Conservation (phyloP, 37 sponge, comb jelly and placozoan species). For the Diacarnus erythraeanus region DNA sequence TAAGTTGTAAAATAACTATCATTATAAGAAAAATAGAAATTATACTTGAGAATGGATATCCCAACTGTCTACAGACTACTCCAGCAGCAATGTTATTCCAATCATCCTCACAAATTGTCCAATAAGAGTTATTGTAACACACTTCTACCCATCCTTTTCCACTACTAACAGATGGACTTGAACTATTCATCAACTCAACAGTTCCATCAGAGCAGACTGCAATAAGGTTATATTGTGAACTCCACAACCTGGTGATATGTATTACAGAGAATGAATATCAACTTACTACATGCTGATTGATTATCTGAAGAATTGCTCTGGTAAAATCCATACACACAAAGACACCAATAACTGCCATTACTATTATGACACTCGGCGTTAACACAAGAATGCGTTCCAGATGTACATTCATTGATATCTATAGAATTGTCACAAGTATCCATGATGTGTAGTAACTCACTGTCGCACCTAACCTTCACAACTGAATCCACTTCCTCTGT, state of each 20-base stretch:
- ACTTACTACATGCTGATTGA: too few relatives aligned
- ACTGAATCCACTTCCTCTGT: background rate
- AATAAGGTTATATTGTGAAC: background rate
- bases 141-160: constrained; percentile 29
- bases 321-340: constrained; percentile 3
- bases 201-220: constrained; percentile 26
- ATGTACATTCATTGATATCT: background rate
- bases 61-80: constrained; percentile 34
- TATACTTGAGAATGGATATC: too few relatives aligned
- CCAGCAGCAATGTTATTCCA: constrained; percentile 27
- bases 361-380: constrained; percentile 29
- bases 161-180: background rate
- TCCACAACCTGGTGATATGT: background rate
- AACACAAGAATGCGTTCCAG: background rate
- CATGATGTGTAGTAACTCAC: too few relatives aligned
- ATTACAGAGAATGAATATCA: background rate
- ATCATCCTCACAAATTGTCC: constrained; percentile 24
- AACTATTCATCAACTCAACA: constrained; percentile 18
- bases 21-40: constrained; percentile 7
- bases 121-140: constrained; percentile 7
- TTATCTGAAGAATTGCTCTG: background rate
- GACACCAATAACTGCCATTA: constrained; percentile 22
- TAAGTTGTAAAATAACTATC: too few relatives aligned
- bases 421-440: too few relatives aligned
- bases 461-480: constrained; percentile 18